Conservation (phyloP, 2,797 vertebrate species). For the Neopelma chrysocephalum region DNA sequence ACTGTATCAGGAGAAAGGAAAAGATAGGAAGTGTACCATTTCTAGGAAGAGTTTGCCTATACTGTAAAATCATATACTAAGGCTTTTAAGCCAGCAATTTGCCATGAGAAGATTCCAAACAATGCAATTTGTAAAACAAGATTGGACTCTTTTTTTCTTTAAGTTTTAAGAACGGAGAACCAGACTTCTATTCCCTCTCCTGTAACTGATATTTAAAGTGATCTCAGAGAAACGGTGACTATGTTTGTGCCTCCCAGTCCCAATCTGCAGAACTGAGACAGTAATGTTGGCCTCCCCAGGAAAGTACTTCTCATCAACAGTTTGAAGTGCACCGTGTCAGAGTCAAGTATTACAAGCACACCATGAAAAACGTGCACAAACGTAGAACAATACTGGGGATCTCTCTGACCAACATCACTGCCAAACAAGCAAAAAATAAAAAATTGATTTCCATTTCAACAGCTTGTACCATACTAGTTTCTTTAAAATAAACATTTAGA, state of each 20-base stretch:
- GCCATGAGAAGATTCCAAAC: neutral
- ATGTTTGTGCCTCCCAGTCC: neutral
- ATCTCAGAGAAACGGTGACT: neutral
- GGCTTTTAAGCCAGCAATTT: neutral
- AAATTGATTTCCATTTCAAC: neutral
- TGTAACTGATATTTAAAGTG: neutral
- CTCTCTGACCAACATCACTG: neutral
- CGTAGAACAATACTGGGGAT: neutral
- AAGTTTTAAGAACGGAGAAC: neutral
- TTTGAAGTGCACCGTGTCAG: neutral
- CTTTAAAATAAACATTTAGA: neutral
- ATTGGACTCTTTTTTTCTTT: neutral
- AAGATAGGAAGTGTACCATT: neutral
- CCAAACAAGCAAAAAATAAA: neutral
- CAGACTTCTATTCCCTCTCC: neutral
- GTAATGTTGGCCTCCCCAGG: neutral
- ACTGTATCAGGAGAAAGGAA: neutral
- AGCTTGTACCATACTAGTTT: neutral
- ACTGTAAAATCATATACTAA: neutral
- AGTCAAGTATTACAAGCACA: neutral
- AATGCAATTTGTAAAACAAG: neutral
- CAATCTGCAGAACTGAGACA: neutral
- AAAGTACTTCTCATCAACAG: neutral
- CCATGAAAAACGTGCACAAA: rapidly evolving
- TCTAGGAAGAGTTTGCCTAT: neutral